phyloP scores from a whole-genome alignment of 2,888 invertebrate species.

The Aquatica leii region DNA sequence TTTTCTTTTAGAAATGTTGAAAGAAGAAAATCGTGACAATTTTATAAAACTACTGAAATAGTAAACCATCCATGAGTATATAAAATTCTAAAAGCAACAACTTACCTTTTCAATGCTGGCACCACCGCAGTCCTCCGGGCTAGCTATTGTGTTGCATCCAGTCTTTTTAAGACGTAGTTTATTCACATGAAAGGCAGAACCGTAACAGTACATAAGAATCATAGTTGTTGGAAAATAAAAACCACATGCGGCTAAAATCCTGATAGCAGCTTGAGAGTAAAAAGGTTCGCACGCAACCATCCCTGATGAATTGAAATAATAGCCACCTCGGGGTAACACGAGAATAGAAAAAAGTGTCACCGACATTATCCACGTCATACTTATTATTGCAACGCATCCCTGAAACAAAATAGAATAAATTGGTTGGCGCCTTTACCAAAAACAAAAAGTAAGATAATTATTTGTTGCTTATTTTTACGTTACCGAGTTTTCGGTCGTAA shows the following conservation, averaged over 20 bases:
- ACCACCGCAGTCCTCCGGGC: constrained; percentile 61
- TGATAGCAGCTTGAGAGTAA: constrained; percentile 74
- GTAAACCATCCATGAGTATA: constrained; percentile 1
- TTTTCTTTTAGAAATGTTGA: too few relatives aligned
- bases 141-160: constrained; percentile 56
- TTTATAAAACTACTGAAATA: constrained; percentile 8
- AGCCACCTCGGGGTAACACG: constrained; percentile 85
- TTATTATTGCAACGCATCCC: constrained; percentile 87
- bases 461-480: constrained; percentile 16
- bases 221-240: constrained; percentile 92
- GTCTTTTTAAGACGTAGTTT: constrained; percentile 73
- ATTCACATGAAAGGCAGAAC: constrained; percentile 88
- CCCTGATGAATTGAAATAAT: constrained; percentile 87
- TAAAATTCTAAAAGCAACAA: constrained; percentile 2
- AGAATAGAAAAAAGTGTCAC: constrained; percentile 83
- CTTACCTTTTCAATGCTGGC: constrained; percentile 65
- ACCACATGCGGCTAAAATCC: constrained; percentile 85
- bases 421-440: constrained; percentile 5
- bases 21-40: constrained; percentile 6
- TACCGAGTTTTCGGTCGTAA: constrained; percentile 13
- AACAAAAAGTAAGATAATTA: constrained; percentile 17
- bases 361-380: constrained; percentile 85
- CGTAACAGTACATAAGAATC: constrained; percentile 92
- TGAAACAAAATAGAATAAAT: constrained; percentile 60
- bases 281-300: constrained; percentile 89